A percentile compares a stretch with the other conserved stretches of the same genome.
phyloP scores from a whole-genome alignment of 1,140 invertebrate species.

The Zaprionus davidi region DNA sequence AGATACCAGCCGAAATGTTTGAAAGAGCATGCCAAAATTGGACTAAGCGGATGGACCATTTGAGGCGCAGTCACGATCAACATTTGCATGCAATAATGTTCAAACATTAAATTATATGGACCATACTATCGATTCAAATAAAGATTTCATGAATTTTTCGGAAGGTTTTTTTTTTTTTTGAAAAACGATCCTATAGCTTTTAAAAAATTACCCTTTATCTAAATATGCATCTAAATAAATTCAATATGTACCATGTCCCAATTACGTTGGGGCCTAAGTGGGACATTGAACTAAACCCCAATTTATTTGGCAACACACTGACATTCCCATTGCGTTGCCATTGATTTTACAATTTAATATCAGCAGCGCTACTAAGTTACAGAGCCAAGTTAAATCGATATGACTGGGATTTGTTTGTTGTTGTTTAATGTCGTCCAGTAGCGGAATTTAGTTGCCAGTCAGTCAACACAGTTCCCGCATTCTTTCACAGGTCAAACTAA shows the following conservation, averaged over 20 bases:
- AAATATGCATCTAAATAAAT: neutral
- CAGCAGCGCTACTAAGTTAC: conserved; percentile 38
- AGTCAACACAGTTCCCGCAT: neutral
- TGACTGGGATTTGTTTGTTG: neutral
- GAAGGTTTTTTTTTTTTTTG: too few relatives aligned
- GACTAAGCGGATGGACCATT: too few relatives aligned
- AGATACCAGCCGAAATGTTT: too few relatives aligned
- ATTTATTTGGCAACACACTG: conserved; percentile 19
- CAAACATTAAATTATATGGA: too few relatives aligned
- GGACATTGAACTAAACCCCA: conserved; percentile 54
- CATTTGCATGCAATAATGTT: too few relatives aligned
- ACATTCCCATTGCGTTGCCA: conserved; percentile 58
- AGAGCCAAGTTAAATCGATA: conserved; percentile 68
- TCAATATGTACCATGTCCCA: neutral
- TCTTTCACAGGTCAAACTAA: neutral
- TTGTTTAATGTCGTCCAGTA: conserved; percentile 13
- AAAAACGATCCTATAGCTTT: too few relatives aligned
- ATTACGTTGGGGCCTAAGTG: conserved; percentile 35
- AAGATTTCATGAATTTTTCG: too few relatives aligned
- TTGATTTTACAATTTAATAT: conserved; percentile 62
- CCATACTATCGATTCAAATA: too few relatives aligned
- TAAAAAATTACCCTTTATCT: too few relatives aligned
- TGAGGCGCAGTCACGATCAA: too few relatives aligned
- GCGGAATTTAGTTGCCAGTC: conserved; percentile 15
- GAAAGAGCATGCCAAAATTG: too few relatives aligned